Percentiles rank a stretch among this genome's conserved stretches.
Conservation (phyloP, 2,888 invertebrate species). For the Pandemis cinnamomeana region DNA sequence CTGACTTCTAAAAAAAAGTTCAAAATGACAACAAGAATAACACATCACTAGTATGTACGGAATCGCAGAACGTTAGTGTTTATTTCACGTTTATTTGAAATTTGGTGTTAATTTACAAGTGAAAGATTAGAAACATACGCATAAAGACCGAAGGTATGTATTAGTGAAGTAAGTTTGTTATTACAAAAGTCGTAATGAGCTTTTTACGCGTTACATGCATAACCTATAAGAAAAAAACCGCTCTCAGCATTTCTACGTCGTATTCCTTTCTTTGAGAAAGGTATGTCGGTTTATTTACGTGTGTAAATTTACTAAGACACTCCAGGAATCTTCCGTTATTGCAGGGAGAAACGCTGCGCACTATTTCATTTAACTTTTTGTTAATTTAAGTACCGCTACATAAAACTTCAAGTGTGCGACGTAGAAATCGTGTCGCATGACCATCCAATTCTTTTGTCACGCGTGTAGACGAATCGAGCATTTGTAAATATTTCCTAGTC, state of each 20-base stretch:
- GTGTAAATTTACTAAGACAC: slow-evolving; percentile 34
- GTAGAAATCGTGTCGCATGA: slow-evolving; percentile 11
- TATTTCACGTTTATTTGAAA: slow-evolving; percentile 73
- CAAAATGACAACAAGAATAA: slow-evolving; percentile 40
- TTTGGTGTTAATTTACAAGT: slow-evolving; percentile 79
- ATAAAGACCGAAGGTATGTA: slow-evolving; percentile 62
- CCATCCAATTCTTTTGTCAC: slow-evolving; percentile 12
- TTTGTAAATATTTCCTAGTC: neutral
- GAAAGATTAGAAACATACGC: slow-evolving; percentile 59
- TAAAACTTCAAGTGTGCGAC: slow-evolving; percentile 19
- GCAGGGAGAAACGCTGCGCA: neutral
- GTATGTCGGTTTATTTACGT: slow-evolving; percentile 9
- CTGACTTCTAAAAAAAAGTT: slow-evolving; percentile 18
- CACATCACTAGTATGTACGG: slow-evolving; percentile 44
- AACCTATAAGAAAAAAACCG: slow-evolving; percentile 51
- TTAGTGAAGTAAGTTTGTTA: slow-evolving; percentile 37
- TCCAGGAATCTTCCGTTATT: neutral
- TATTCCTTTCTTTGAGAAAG: slow-evolving; percentile 14
- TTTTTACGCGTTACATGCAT: slow-evolving; percentile 44
- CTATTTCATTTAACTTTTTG: slow-evolving; percentile 38
- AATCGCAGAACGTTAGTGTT: slow-evolving; percentile 65
- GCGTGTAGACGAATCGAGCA: neutral
- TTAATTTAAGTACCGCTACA: slow-evolving; percentile 14
- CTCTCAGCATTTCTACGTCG: slow-evolving; percentile 19
- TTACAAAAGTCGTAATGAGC: slow-evolving; percentile 15